Evolutionary conservation across 2,113 vertebrate genomes (phyloP), one percentile per base, ranked within the genome.

Genomic region (Periophthalmus modestus): DNA sequence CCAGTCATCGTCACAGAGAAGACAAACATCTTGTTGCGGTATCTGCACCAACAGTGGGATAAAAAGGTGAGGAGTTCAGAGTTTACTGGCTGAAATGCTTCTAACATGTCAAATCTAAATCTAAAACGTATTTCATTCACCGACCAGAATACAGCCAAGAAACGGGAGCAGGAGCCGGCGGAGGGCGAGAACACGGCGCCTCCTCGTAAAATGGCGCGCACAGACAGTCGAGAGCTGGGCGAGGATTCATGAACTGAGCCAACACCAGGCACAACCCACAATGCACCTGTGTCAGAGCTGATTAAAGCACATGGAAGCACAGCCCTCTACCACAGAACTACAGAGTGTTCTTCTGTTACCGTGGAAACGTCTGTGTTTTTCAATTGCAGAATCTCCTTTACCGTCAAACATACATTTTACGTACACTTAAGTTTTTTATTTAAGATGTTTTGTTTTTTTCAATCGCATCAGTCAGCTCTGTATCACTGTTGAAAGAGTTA

Each of bases 1-100:
- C 23, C 89, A 99, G 97, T 99, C 83, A 99, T 99, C 3, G 96
- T 99, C 72, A 98, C 97, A 92, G 97, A 98, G 91, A 98, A 98
- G 91, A 98, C 96, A 62, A 97, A 98, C 83, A 97, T 98, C 70
- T 95, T 98, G 43, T 85, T 98, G 89, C 94, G 97, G 80, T 98
- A 97, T 85, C 93, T 98, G 75, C 96, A 98, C 82, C 97, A 97
- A 85, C 97, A 97, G 87, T 98, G 96, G 96, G 96, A 98, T 93
- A 99, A 97, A 93, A 98, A 97, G 95, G 97, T 97, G 92, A 54
- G 55, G 4, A 1, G 39, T 43, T 43, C 9, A 21, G 21, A 66
- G n/a, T 46, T 10, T 66, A 5, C n/a, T 13, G 13, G 19, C 13
- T 61, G 24, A 13, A 43, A 65, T 28, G 28, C 28, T 28, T 28